phyloP scores from a whole-genome alignment of 2,113 vertebrate species.

The Nasalis larvatus region DNA sequence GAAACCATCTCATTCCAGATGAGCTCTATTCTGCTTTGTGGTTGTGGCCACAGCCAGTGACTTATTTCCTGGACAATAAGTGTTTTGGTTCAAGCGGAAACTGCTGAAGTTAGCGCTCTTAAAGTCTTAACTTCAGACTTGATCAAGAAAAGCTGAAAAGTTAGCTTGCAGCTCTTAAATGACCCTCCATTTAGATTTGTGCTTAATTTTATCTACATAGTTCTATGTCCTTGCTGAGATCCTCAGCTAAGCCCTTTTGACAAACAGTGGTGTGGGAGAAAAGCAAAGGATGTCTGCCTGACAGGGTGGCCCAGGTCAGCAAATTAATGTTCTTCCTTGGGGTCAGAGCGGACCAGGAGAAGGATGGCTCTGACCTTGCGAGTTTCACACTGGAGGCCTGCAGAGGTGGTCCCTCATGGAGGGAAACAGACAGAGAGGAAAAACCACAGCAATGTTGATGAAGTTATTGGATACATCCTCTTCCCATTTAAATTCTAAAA shows the following conservation, averaged over 20 bases:
- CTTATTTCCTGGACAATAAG: background rate
- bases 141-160: background rate
- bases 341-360: background rate
- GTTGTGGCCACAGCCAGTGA: background rate
- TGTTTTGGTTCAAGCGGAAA: background rate
- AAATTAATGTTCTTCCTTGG: constrained; percentile 50
- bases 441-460: background rate
- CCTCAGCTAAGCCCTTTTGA: background rate
- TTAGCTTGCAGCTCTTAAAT: background rate
- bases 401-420: constrained; percentile 15
- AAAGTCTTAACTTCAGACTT: background rate
- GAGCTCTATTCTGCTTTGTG: background rate
- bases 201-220: background rate
- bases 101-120: background rate
- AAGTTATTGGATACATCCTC: background rate
- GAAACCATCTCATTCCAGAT: background rate
- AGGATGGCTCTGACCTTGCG: constrained; percentile 46
- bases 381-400: background rate
- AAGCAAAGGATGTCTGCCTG: constrained; percentile 39
- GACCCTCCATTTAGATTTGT: background rate
- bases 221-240: background rate
- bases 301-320: constrained; percentile 31
- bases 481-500: background rate
- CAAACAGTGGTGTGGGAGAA: constrained; percentile 50
- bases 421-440: background rate